Percentiles rank a stretch among this genome's conserved stretches.
These are phyloP conservation scores for Rhinoderma darwinii DNA, from an alignment of 2,113 vertebrate genomes.

Conservation along the genomic window DNA sequence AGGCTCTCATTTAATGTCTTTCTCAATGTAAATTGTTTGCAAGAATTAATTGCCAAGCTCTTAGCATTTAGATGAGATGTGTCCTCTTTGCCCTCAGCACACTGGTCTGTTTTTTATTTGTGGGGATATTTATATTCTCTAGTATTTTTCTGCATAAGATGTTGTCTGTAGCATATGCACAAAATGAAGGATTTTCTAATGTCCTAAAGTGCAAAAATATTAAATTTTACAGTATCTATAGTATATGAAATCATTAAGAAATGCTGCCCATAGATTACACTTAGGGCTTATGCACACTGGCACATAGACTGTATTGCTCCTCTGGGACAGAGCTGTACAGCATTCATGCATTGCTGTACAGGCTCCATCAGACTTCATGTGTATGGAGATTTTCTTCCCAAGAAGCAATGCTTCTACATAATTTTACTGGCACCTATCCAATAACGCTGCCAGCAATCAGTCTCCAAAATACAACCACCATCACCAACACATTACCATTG, in stretches of 20 bases:
- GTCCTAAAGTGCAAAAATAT: not conserved
- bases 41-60: slow-evolving; percentile 44
- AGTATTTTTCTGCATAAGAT: not conserved
- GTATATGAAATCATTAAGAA: not conserved
- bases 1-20: slow-evolving; percentile 43
- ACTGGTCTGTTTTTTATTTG: slow-evolving; percentile 6
- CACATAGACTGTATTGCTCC: too few species aligned
- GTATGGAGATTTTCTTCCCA: too few species aligned
- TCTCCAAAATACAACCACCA: too few species aligned
- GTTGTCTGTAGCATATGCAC: not conserved
- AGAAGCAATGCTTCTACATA: too few species aligned
- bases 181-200: slow-evolving; percentile 7
- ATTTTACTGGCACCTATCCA: too few species aligned
- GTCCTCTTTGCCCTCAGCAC: slow-evolving; percentile 15
- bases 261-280: not conserved
- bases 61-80: slow-evolving; percentile 48
- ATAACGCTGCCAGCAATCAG: too few species aligned
- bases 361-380: too few species aligned
- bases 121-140: too few species aligned
- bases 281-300: too few species aligned
- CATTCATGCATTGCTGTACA: too few species aligned
- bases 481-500: too few species aligned
- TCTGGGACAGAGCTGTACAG: too few species aligned
- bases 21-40: slow-evolving; percentile 32
- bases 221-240: not conserved